These are phyloP conservation scores for Eubasilissa splendida DNA, from an alignment of 2,888 invertebrate species.

Conservation along the genomic window DNA sequence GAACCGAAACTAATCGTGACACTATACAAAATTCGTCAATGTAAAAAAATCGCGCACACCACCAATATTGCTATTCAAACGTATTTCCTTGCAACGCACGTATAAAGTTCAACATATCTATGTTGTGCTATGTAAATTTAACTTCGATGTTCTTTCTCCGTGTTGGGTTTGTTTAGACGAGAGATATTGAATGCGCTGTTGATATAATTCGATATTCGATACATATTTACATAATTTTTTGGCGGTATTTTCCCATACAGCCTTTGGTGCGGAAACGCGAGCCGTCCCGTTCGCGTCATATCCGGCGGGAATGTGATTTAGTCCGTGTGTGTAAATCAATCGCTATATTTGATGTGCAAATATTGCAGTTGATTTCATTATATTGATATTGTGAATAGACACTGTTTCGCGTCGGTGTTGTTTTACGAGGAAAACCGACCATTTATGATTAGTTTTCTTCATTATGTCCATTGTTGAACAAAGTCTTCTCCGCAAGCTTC, in stretches of 20 bases:
- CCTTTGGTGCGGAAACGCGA: constrained; percentile 36
- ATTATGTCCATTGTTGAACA: neutral
- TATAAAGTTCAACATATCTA: constrained; percentile 20
- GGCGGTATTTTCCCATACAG: constrained; percentile 31
- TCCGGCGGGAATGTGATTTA: constrained; percentile 34
- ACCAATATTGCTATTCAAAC: constrained; percentile 28
- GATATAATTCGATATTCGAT: constrained; percentile 49
- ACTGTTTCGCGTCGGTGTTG: neutral
- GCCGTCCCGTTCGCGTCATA: constrained; percentile 32
- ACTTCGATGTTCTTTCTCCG: constrained; percentile 29
- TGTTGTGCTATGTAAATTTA: constrained; percentile 23
- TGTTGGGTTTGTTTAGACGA: constrained; percentile 40
- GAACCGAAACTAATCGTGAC: constrained; percentile 32
- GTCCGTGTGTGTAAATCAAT: constrained; percentile 32
- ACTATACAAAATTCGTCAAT: constrained; percentile 17
- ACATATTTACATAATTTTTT: constrained; percentile 52
- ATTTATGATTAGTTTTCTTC: neutral
- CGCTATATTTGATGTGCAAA: constrained; percentile 18
- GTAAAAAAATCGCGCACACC: constrained; percentile 11
- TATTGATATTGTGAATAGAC: neutral
- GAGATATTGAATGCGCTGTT: constrained; percentile 53
- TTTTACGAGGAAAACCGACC: too few relatives aligned
- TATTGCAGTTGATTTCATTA: neutral
- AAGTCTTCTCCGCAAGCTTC: neutral
- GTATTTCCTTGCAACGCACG: constrained; percentile 35